These are phyloP conservation scores for Ophion ellenae DNA, from an alignment of 2,888 invertebrate genomes.

Conservation along the genomic window DNA sequence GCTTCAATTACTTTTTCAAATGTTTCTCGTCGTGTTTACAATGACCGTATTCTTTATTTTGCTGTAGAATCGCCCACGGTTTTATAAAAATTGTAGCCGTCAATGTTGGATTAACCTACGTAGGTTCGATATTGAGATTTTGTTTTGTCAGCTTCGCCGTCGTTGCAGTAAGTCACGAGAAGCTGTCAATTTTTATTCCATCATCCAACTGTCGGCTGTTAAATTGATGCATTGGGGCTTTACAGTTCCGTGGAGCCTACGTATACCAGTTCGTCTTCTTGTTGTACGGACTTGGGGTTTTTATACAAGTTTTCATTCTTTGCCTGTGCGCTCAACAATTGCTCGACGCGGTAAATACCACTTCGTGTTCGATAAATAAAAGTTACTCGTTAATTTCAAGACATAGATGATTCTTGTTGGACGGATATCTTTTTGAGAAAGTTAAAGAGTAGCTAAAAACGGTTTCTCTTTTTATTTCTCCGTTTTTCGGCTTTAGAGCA, in stretches of 20 bases:
- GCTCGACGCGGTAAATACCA: conserved; percentile 72
- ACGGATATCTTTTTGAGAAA: neutral
- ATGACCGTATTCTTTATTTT: neutral
- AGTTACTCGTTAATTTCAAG: neutral
- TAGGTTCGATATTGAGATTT: conserved; percentile 37
- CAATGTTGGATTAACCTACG: conserved; percentile 31
- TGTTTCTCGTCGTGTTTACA: no score
- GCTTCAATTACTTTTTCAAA: no score
- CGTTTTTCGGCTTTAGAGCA: conserved; percentile 35
- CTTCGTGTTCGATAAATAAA: neutral
- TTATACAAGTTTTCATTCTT: conserved; percentile 72
- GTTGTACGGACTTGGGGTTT: conserved; percentile 63
- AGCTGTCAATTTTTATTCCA: neutral
- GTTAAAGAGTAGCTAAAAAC: neutral
- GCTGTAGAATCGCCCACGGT: conserved; percentile 9
- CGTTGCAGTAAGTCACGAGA: conserved; percentile 22
- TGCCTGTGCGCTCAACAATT: conserved; percentile 72
- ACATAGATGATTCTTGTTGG: neutral
- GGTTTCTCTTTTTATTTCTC: neutral
- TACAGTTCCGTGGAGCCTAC: conserved; percentile 31
- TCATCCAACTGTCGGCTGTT: neutral
- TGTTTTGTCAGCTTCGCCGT: conserved; percentile 37
- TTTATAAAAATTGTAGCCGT: conserved; percentile 31
- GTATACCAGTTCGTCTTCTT: conserved; percentile 61
- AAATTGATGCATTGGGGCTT: neutral